Base-by-base conservation (phyloP, 2,888 invertebrate genomes). In the Amphipyra berbera region DNA sequence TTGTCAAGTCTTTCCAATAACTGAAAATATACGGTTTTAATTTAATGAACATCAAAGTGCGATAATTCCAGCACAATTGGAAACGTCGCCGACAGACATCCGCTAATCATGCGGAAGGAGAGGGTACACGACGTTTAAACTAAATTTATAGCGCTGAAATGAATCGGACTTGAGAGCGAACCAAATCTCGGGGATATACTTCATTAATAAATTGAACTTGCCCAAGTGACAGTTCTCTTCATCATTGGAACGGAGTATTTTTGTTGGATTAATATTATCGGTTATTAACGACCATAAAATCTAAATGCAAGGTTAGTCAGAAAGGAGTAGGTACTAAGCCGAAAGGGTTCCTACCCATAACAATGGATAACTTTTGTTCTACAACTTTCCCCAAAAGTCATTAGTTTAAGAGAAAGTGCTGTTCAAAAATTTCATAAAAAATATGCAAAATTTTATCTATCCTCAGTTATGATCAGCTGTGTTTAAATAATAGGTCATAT, bases 101-200 rank as follows among this genome's bases (percentile, higher is more conserved):
- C 83, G 85, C 88, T 87, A 86, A 89, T 88, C 86, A 86, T 87
- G 76, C 76, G 75, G 81, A 84, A 84, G 78, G 82, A 67, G 73
- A 78, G 74, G 82, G 80, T 78, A 81, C 78, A 73, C 78, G 83
- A 83, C 82, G 82, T 79, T 81, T 78, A 68, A 70, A 78, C 80
- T 73, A 76, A 84, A 89, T 89, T 89, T 89, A 88, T 85, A 73
- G 84, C 78, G 54, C 62, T 53, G 73, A 79, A 82, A 84, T 84
- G 82, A 85, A 85, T 86, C 73, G 81, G 53, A 72, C 50, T 69
- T 61, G 62, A 59, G 57, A 58, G 72, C 61, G 79, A 78, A 72
- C 79, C 69, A 66, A 78, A 63, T 59, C 75, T 73, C 72, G 58
- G 75, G 69, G 75, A 78, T 73, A 68, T 76, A 73, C 69, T 78